Evolutionary conservation across 1,140 invertebrate genomes (phyloP).

Genomic region (Saxidomus purpurata): DNA sequence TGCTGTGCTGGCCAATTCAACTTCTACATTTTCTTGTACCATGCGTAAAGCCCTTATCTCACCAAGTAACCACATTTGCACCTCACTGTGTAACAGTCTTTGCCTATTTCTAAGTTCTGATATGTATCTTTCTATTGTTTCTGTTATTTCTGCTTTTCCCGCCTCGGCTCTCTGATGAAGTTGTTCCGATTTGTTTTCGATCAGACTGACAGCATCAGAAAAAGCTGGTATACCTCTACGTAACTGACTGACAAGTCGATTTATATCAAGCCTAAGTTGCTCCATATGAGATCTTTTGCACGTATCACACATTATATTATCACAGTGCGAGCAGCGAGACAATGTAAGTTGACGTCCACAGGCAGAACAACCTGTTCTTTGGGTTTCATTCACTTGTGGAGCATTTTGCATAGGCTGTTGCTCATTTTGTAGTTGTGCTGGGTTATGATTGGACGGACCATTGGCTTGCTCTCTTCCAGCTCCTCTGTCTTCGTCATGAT

Average conservation of each 20-base stretch:
- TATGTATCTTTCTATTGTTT: constrained; percentile 94
- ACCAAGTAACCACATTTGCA: constrained; percentile 94
- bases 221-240: constrained; percentile 90
- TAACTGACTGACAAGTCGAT: constrained; percentile 96
- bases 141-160: constrained; percentile 88
- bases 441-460: background rate
- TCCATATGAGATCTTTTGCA: constrained; percentile 98
- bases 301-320: constrained; percentile 95
- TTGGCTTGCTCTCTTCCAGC: background rate
- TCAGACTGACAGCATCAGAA: constrained; percentile 86
- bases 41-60: constrained; percentile 94
- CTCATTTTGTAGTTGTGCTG: constrained; percentile 29
- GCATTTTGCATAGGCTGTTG: background rate
- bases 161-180: constrained; percentile 77
- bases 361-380: constrained; percentile 75
- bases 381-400: constrained; percentile 7
- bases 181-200: constrained; percentile 77
- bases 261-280: constrained; percentile 96
- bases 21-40: constrained; percentile 96
- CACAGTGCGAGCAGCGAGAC: constrained; percentile 96
- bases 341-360: constrained; percentile 98
- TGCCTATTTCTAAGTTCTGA: constrained; percentile 96
- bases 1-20: constrained; percentile 96
- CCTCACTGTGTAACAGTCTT: constrained; percentile 94
- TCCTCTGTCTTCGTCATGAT: background rate